Base-by-base conservation (phyloP, 2,113 vertebrate species). In the Seriola rivoliana region DNA sequence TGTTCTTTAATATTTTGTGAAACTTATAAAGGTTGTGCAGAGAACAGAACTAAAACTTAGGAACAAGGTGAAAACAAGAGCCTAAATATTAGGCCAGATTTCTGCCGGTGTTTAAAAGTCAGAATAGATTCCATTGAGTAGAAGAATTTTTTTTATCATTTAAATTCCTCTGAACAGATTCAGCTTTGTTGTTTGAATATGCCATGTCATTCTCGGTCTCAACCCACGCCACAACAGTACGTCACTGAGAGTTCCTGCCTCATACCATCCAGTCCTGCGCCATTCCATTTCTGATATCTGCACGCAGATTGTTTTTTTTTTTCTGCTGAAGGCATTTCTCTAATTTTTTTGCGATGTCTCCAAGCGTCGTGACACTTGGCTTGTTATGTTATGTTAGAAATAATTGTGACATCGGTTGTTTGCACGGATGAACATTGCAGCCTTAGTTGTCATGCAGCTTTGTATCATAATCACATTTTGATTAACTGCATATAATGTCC, bases 231-330 rank as follows among this genome's bases (percentile, higher is more conserved):
- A 54, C 75, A 21, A 8, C 71, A 72, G 36, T 7, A 48, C 54
- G 62, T 78, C 84, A 82, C 62, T 23, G 25, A 52, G 82, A 86
- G 74, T 89, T 90, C 85, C 86, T 72, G 73, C 76, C 62, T 82
- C 87, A 78, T 79, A 52, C 69, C 83, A 54, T 52, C 82, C 76
- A 52, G 0, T 77, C 71, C 46, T 54, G 25, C 32, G n/a, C 75
- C 78, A 59, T 84, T 83, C 65, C 67, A 77, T 46, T 23, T 79
- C 84, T 79, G 71, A 84, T 79, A 82, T 65, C 72, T 42, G 32
- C 50, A 54, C 16, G 0, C 78, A 25, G 29, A 81, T 81, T 84
- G 73, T 84, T 73, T 75, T 29, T 84, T 73, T 75, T 29, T 40
- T 64, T 67, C 70, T 34, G 60, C 6, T 19, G 42, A 60, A 40